Base-by-base conservation (phyloP, 2,797 vertebrate species). In the Meriones psammophilus region DNA sequence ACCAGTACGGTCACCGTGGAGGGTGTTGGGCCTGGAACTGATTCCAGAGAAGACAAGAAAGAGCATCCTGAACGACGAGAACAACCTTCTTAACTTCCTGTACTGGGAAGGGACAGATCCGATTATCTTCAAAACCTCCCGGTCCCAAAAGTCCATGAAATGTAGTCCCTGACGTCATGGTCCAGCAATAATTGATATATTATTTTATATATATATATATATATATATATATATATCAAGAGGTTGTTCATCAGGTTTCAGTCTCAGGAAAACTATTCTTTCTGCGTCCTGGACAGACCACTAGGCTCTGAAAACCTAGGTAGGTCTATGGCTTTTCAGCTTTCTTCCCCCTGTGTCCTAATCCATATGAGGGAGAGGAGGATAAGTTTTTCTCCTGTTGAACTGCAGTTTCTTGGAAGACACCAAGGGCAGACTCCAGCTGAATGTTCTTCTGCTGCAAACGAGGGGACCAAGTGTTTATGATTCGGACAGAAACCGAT, bases 91-190 rank as follows among this genome's bases (percentile, higher is more conserved):
- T 46, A 56, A 83, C 36, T 42, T 89, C 0, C 64, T 3, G 7
- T 12, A 54, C 22, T 62, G 54, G 76, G 90, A 94, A 78, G 14
- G 28, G 8, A 69, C 36, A 84, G 24, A 79, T 69, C 5, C 68
- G 9, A 73, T 89, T 56, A 26, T 84, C 60, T 95, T n/a, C 68
- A 84, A 74, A 9, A 92, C 58, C 39, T 74, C 76, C 56, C 77
- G 12, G 7, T 33, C 77, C 17, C 60, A 78, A 89, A 89, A 17
- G 4, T 50, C 46, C 78, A 78, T n/a, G 8, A 91, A 60, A 79
- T 87, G 12, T 60, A 74, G 39, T 42, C 85, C 1, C 54, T 64
- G 3, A 87, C 39, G 64, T 77, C 69, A 39, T 6, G 36, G 56
- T 36, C 66, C 62, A 81, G 30, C 14, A 73, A 60, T 69, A 77